phyloP scores from a whole-genome alignment of 2,113 vertebrate genomes.

The Chaetodon auriga region DNA sequence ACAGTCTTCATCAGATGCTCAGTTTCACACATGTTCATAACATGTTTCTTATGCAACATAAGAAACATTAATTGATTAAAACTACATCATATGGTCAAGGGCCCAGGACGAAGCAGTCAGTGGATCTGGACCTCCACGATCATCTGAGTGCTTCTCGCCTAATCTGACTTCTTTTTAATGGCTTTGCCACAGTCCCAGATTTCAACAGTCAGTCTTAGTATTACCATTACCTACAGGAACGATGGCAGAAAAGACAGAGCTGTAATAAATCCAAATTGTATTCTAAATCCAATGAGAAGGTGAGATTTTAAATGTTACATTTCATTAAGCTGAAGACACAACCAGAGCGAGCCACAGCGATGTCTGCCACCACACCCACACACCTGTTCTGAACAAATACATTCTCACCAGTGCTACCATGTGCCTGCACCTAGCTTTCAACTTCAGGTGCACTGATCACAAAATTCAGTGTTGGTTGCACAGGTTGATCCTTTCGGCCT shows the following conservation, averaged over 20 bases:
- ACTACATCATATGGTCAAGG: no score
- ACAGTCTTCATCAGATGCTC: background rate
- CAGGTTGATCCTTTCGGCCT: slow-evolving; percentile 9
- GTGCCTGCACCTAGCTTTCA: slow-evolving; percentile 1
- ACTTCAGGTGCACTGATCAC: background rate
- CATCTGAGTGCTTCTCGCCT: no score
- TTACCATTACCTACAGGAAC: no score
- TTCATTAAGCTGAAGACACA: background rate
- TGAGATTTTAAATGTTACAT: background rate
- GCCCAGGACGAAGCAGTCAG: no score
- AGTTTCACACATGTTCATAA: background rate
- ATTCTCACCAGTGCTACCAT: background rate
- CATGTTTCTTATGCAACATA: no score
- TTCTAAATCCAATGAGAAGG: background rate
- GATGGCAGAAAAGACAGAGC: background rate
- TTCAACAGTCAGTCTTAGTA: background rate
- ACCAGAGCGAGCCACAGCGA: background rate
- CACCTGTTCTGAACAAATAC: background rate
- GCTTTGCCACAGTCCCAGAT: no score
- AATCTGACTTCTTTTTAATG: no score
- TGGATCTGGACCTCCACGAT: no score
- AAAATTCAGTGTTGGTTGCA: slow-evolving; percentile 13
- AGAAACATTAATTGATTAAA: no score
- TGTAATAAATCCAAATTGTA: background rate
- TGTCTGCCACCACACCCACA: background rate